Evolutionary conservation across 1,140 invertebrate genomes (phyloP), one percentile per base, ranked within the genome.

Genomic region (Drosophila murphyi): DNA sequence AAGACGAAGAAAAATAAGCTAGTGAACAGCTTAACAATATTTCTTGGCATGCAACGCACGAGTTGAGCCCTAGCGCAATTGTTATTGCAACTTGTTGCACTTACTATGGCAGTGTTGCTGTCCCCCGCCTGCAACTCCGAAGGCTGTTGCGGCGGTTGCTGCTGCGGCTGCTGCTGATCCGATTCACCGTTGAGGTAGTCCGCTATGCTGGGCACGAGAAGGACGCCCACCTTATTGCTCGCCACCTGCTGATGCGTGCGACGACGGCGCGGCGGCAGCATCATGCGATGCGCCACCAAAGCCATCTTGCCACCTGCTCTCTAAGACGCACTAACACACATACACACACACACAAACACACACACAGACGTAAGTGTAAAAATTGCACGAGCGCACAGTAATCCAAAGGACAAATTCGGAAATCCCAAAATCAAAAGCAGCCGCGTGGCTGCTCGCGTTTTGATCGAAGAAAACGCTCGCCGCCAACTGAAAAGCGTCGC

Each of bases 261-360:
- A 2, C 90, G 76, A 41, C 70, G 71, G 37, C 86, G 77, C 34
- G 63, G 34, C 12, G 90, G 82, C 78, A 91, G 61, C 90, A 91
- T 90, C 90, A 92, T 92, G 7, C 90, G 87, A 69, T 92, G 90
- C 51, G 90, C 87, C 52, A 92, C 87, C 47, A 92, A 52, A 78
- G 90, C 87, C 90, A 92, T 92, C 43, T 78, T 78, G 39, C 45
- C 37, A 41, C 37, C 39, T 43, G 3, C 10, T 31, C 6, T 55
- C 12, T 35, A 32, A 47, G 34, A 8, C 12, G 47, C 54, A 54
- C 54, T 10, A 7, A 41, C 12, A 50, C 54, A 6, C 32, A 54
- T 37, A 2, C 20, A 56, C 35, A 12, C 34, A 59, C 34, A 59
- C 35, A 32, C 50, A 31, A 29, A 20, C 37, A 31, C 34, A 32